Evolutionary conservation across 2,113 vertebrate genomes (phyloP), one percentile per base, ranked within the genome.

Genomic region (Arothron firmamentum): DNA sequence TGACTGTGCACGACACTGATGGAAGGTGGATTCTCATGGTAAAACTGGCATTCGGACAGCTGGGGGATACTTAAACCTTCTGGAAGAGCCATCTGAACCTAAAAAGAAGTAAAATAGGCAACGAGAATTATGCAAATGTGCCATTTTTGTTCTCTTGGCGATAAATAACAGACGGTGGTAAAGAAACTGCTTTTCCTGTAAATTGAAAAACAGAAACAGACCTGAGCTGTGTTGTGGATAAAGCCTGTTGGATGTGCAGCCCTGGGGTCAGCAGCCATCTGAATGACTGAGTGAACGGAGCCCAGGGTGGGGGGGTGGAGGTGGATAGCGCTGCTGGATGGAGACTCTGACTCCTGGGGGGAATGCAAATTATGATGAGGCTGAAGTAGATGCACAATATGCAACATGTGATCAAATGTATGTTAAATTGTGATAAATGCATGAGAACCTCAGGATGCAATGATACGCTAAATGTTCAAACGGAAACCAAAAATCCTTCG

Each of bases 261-360:
- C 75, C 92, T 93, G 79, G 90, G 84, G 60, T 90, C 89, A 59
- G 92, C 80, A 70, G 85, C 57, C 78, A 94, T 67, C 45, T 93
- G 93, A 84, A 95, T 80, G 75, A 93, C 62, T 2, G 93, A 84
- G 2, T 91, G 92, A 74, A 94, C 81, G 55, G 85, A 80, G 79
- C 92, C 84, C 87, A 94, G 84, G 6, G 90, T 77, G 3, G 93
- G 81, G 7, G 92, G 83, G 71, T 93, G 93, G 56, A 94, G 70
- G 67, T 87, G 91, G 91, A 89, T 90, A 82, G 86, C 85, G 61
- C 85, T 84, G 86, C 89, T 93, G 61, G 88, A 88, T 2, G 94
- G 85, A 19, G 93, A 94, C 84, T 97, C 94, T 0, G 94, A 95
- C 74, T 97, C 95, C 95, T 97, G 79, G 57, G 54, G 72, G 74